phyloP scores from a whole-genome alignment of 2,113 vertebrate genomes.

The Megaleporinus macrocephalus region DNA sequence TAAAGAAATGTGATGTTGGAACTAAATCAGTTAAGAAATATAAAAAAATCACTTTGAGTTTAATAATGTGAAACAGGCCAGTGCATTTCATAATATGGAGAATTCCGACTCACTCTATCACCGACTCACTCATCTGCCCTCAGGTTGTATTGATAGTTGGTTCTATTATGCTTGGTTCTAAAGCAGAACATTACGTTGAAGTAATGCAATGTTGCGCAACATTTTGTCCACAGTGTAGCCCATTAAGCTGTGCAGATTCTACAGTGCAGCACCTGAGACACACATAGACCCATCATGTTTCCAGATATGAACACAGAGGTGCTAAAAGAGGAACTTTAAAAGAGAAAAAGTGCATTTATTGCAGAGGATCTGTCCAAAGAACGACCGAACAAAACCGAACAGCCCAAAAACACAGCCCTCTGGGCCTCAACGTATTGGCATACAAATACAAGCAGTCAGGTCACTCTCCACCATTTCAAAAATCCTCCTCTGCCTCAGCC shows the following conservation, averaged over 20 bases:
- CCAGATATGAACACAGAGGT: background rate
- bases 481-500: constrained; percentile 46
- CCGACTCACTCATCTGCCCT: no score
- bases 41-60: no score
- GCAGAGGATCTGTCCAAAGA: constrained; percentile 62
- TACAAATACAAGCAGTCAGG: constrained; percentile 51
- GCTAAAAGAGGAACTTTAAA: background rate
- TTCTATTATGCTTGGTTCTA: background rate
- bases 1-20: no score
- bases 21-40: no score
- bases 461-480: constrained; percentile 33
- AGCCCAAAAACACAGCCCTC: constrained; percentile 50
- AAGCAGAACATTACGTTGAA: background rate
- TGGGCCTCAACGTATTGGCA: constrained; percentile 25
- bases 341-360: constrained; percentile 82
- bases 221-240: background rate
- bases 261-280: background rate
- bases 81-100: no score
- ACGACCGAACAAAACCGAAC: constrained; percentile 50
- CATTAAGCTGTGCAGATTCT: background rate
- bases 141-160: no score
- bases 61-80: no score
- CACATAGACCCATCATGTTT: background rate
- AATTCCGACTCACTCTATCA: no score
- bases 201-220: background rate